A percentile compares a stretch with the other conserved stretches of the same genome.
phyloP scores from a whole-genome alignment of 64 coral and sea anemone genomes.

The Orbicella faveolata region DNA sequence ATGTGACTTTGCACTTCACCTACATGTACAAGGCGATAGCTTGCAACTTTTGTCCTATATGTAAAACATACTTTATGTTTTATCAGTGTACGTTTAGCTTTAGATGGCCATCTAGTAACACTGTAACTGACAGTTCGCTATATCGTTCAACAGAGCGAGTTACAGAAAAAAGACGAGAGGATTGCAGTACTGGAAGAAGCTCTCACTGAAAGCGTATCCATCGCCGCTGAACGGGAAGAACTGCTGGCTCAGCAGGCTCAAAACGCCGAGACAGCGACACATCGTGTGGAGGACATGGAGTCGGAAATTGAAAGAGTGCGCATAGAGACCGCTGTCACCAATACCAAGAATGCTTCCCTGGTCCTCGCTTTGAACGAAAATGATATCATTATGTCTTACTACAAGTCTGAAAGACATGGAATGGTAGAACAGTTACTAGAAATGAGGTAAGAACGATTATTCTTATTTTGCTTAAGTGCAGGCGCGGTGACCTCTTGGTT shows the following conservation, averaged over 20 bases:
- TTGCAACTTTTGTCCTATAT: too few relatives aligned
- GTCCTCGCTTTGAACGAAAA: constrained; percentile 90
- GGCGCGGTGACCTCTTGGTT: neutral
- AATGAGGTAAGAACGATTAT: constrained; percentile 74
- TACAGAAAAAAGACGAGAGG: constrained; percentile 81
- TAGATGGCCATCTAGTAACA: too few relatives aligned
- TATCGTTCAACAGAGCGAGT: constrained; percentile 60
- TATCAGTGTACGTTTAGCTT: too few relatives aligned
- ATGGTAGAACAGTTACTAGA: constrained; percentile 91
- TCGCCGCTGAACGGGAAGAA: constrained; percentile 88
- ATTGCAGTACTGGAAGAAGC: constrained; percentile 90
- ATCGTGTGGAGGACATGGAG: constrained; percentile 89
- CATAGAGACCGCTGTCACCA: constrained; percentile 89
- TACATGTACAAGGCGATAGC: too few relatives aligned
- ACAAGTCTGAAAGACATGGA: constrained; percentile 75
- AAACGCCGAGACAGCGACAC: constrained; percentile 65
- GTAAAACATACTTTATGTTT: too few relatives aligned
- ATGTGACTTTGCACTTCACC: too few relatives aligned
- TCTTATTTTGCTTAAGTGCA: neutral
- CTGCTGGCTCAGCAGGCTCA: constrained; percentile 81
- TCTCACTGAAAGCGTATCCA: constrained; percentile 88
- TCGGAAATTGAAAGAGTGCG: constrained; percentile 79
- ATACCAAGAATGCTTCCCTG: constrained; percentile 95
- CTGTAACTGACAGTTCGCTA: too few relatives aligned
- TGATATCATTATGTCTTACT: constrained; percentile 91